phyloP scores from a whole-genome alignment of 2,888 invertebrate species.

The Hipparchia sbordonii region DNA sequence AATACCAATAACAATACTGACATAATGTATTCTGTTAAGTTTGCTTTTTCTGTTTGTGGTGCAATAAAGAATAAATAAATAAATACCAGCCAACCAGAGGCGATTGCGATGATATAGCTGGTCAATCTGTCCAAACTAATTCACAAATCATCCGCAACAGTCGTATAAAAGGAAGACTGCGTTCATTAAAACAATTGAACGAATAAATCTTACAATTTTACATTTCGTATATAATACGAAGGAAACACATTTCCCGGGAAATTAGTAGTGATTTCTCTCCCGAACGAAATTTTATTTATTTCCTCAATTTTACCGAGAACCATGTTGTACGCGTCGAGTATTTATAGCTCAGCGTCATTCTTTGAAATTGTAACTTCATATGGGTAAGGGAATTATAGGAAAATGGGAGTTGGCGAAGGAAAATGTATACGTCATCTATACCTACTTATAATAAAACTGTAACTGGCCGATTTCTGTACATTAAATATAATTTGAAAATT shows the following conservation, averaged over 20 bases:
- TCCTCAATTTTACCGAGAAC: conserved; percentile 13
- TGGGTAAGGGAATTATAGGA: conserved; percentile 1
- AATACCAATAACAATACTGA: no score
- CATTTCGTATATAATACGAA: conserved; percentile 5
- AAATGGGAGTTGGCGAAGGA: neutral
- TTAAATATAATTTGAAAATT: no score
- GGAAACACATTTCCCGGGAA: conserved; percentile 4
- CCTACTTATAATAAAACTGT: no score
- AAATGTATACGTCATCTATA: neutral
- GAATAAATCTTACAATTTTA: neutral
- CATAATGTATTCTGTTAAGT: no score
- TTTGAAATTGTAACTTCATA: conserved; percentile 18
- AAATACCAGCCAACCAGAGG: no score
- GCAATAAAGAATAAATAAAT: no score
- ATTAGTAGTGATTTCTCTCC: conserved; percentile 4
- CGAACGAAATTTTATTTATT: conserved; percentile 11
- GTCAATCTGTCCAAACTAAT: neutral
- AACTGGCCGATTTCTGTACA: no score
- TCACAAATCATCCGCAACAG: neutral
- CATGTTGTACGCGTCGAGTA: neutral
- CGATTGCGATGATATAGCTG: no score
- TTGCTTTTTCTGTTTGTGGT: no score
- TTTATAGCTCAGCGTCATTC: conserved; percentile 5
- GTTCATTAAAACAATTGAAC: conserved; percentile 3
- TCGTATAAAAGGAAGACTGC: neutral